These are phyloP conservation scores for Torymus aiolomorphi DNA, from an alignment of 2,888 invertebrate species.

Conservation along the genomic window DNA sequence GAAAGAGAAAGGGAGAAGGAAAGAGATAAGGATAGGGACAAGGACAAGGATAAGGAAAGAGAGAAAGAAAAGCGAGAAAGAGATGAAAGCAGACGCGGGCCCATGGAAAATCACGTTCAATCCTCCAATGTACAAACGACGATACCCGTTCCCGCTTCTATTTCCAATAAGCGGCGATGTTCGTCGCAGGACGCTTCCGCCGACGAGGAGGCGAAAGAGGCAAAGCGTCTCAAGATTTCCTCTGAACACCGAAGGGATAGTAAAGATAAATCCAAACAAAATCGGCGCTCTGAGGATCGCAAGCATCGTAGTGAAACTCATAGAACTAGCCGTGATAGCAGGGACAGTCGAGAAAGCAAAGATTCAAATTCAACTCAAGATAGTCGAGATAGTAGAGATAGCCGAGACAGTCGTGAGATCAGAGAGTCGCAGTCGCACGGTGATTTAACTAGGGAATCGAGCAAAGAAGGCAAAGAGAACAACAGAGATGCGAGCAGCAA, in stretches of 20 bases:
- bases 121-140: slow-evolving; percentile 62
- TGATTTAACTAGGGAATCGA: slow-evolving; percentile 62
- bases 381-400: slow-evolving; percentile 65
- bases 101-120: slow-evolving; percentile 71
- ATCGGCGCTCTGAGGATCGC: slow-evolving; percentile 72
- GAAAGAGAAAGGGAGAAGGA: slow-evolving; percentile 68
- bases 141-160: slow-evolving; percentile 78
- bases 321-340: slow-evolving; percentile 72
- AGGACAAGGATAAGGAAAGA: slow-evolving; percentile 69
- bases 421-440: slow-evolving; percentile 62
- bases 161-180: slow-evolving; percentile 84
- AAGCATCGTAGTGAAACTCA: slow-evolving; percentile 73
- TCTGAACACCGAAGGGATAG: slow-evolving; percentile 81
- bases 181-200: slow-evolving; percentile 84
- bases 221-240: slow-evolving; percentile 81
- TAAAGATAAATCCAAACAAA: slow-evolving; percentile 79
- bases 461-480: slow-evolving; percentile 71
- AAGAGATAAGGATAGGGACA: slow-evolving; percentile 64
- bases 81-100: slow-evolving; percentile 68
- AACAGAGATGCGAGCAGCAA: slow-evolving; percentile 67
- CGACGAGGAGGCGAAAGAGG: slow-evolving; percentile 79
- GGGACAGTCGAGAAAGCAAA: slow-evolving; percentile 70
- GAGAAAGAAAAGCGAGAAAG: slow-evolving; percentile 72
- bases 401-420: slow-evolving; percentile 71
- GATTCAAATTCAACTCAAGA: slow-evolving; percentile 65